Evolutionary conservation across 2,797 vertebrate species (phyloP), one percentile per base, ranked within the genome.

Genomic region (Oreochromis mossambicus): DNA sequence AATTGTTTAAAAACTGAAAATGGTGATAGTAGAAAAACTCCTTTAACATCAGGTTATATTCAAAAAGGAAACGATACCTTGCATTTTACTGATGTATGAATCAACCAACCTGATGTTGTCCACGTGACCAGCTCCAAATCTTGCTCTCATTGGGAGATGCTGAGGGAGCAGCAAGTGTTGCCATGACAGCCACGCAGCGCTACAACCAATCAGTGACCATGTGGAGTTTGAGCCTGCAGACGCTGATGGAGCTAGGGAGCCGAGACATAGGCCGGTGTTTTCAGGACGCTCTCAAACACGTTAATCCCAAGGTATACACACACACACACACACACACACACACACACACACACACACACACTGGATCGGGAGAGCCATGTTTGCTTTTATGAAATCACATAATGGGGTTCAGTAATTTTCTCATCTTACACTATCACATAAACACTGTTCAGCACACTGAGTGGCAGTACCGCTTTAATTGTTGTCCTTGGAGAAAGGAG

Each of bases 191-290:
- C 77, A 94, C 95, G 0, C 88, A 91, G 66, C 87, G 68, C 70
- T 98, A 97, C 91, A 95, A 94, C 90, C 94, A 95, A 58, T 98
- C 97, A 0, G 94, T 95, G 83, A 92, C 94, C 1, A 89, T n/a
- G 21, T 99, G 98, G 99, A 95, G 95, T 88, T 85, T 93, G 88
- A 95, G 97, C 87, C 93, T 99, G 93, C 96, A 90, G 93, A 95
- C 96, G 29, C 90, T 98, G 19, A 95, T 97, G 56, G 89, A 92
- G 15, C 85, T 97, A 87, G 92, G 96, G 86, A 96, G 92, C 2
- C 86, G 80, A 0, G 89, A 94, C 3, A 19, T 97, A 24, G 87
- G 80, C 24, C 50, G 11, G 82, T 92, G 96, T 84, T 98, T 99
- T 94, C 96, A 97, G 89, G 96, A 98, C 83, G 97, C 97, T 1